A percentile compares a stretch with the other conserved stretches of the same genome.
Conservation (phyloP, 2,113 vertebrate genomes). For the Nannospalax galili region DNA sequence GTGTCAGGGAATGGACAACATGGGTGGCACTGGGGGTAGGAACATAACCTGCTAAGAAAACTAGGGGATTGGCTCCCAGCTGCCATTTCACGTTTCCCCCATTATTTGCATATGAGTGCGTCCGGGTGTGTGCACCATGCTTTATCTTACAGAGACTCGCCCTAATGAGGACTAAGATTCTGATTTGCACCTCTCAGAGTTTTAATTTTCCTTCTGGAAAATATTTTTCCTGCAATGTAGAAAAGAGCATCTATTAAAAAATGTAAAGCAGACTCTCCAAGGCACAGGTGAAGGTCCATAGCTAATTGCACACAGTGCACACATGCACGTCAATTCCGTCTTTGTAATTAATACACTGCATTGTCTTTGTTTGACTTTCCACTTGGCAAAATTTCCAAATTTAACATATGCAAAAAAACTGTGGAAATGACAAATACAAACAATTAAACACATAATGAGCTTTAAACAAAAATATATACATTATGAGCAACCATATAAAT, state of each 20-base stretch:
- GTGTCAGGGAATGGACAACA: not conserved
- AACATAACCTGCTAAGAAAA: not conserved
- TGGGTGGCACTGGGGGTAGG: not conserved
- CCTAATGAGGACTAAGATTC: too few species aligned
- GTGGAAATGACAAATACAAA: slow-evolving; percentile 63
- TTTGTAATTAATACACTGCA: slow-evolving; percentile 36
- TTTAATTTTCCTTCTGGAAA: not conserved
- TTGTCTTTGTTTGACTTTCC: slow-evolving; percentile 59
- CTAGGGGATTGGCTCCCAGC: not conserved
- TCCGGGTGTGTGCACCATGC: too few species aligned
- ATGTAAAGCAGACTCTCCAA: not conserved
- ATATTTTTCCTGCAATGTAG: not conserved
- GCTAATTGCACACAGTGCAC: not conserved
- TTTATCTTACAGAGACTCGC: too few species aligned
- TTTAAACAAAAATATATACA: slow-evolving; percentile 48
- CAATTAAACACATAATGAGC: slow-evolving; percentile 69
- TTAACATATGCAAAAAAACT: slow-evolving; percentile 44
- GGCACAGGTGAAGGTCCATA: not conserved
- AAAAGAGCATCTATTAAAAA: slow-evolving; percentile 9
- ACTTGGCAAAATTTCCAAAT: slow-evolving; percentile 51
- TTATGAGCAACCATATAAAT: slow-evolving; percentile 58
- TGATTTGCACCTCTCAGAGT: not conserved
- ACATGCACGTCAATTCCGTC: slow-evolving; percentile 45
- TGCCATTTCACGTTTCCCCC: not conserved
- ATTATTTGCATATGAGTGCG: not conserved